Evolutionary conservation across 2,888 invertebrate genomes (phyloP), one percentile per base, ranked within the genome.

Genomic region (Calameuta filiformis): DNA sequence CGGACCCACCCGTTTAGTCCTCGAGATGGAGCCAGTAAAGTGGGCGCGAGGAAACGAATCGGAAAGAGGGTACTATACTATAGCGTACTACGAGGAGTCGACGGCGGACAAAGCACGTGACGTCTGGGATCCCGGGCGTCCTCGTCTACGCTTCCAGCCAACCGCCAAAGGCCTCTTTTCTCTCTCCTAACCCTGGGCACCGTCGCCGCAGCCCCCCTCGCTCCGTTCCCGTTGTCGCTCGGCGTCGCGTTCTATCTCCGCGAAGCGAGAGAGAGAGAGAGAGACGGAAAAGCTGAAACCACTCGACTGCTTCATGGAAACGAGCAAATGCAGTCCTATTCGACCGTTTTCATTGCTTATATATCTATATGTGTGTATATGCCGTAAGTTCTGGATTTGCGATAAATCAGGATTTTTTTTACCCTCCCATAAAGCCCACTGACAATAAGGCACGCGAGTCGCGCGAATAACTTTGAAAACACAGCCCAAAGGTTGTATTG

Each of bases 51-150:
- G 76, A 81, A 75, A 77, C 81, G 79, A 77, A 84, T 77, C 77
- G 76, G 31, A 73, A 56, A 79, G 80, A 76, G 69, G 11, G 69
- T 35, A 56, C 56, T 56, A 71, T 71, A 71, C 71, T 76, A 35
- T 68, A 37, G 35, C 34, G 69, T 31, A 75, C 73, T 33, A 79
- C 68, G 73, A 71, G 23, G 23, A 77, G 56, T 37, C 34, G 77
- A 34, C 79, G 83, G 77, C 81, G 85, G 79, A 80, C 84, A 84
- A 84, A 85, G 83, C 88, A 86, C 87, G 87, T 86, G 86, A 87
- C 82, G 88, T 87, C 87, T 87, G 87, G 86, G 77, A 80, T 84
- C 82, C 83, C 83, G 3, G 83, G 78, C 83, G 84, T 87, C 84
- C 85, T 86, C 87, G 82, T 84, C 74, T 40, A 68, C 69, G 31